Evolutionary conservation across 1,140 invertebrate species (phyloP).

Genomic region (Diploscapter pachys): DNA sequence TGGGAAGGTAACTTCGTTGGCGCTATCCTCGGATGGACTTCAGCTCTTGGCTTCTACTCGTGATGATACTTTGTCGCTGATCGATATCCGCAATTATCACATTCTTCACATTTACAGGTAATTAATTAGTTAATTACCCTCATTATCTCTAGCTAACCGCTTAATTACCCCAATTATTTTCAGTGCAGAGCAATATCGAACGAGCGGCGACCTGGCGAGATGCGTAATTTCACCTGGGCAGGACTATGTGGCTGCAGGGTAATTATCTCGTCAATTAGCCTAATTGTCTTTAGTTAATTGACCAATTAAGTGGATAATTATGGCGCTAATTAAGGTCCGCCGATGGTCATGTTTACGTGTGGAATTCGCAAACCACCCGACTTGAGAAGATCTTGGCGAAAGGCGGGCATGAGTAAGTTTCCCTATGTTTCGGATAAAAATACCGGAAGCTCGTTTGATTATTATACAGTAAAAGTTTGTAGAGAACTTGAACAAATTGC

Average conservation of each 20-base stretch:
- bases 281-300: too few species aligned
- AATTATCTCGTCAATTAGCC: background rate
- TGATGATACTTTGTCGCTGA: slow-evolving; percentile 35
- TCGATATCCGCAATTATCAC: slow-evolving; percentile 27
- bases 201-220: slow-evolving; percentile 24
- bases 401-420: slow-evolving; percentile 25
- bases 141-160: background rate
- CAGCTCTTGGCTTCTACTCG: slow-evolving; percentile 17
- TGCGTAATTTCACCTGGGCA: slow-evolving; percentile 43
- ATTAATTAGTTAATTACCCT: background rate
- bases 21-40: slow-evolving; percentile 1
- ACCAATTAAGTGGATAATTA: background rate
- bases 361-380: slow-evolving; percentile 33
- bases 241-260: slow-evolving; percentile 31
- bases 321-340: slow-evolving; percentile 11
- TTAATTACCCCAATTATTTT: background rate
- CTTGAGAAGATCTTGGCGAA: slow-evolving; percentile 30
- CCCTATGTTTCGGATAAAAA: too few species aligned
- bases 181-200: slow-evolving; percentile 34
- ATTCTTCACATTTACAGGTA: slow-evolving; percentile 30
- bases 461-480: too few species aligned
- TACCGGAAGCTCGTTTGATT: too few species aligned
- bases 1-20: slow-evolving; percentile 27
- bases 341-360: slow-evolving; percentile 28
- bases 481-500: too few species aligned